Base-by-base conservation (phyloP, 2,888 invertebrate genomes). In the Ctena decussata region DNA sequence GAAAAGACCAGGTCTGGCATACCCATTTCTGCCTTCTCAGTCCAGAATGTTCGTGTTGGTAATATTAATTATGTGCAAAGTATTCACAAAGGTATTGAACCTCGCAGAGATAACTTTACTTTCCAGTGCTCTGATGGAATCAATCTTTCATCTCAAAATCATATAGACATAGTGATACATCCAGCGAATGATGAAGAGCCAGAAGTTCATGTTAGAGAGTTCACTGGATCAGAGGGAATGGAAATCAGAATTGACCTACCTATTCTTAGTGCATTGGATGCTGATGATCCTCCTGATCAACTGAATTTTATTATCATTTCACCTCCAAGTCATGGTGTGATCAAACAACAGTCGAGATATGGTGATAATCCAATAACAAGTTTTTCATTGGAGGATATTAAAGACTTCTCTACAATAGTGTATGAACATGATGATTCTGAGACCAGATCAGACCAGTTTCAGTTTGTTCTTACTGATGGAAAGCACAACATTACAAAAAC, bases 351-450 rank as follows among this genome's bases (percentile, higher is more conserved):
- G 79, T 89, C 90, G 21, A 91, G 90, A 0, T 92, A 90, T 12
- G 96, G 95, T 6, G 93, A 93, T 39, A 89, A 91, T 65, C 91
- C 91, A 35, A 90, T 95, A 15, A 88, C 90, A 18, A 92, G 89
- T 70, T 96, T 96, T 84, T 94, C 93, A 0, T 87, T 95, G 57
- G 93, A 93, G 32, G 95, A 95, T 80, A 94, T 96, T 44, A 88
- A 90, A 35, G 88, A 89, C 32, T 93, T 91, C 11, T 94, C 94
- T 5, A 94, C 93, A 46, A 94, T 96, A 70, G 93, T 93, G 30
- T 96, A 96, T 90, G 93, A 94, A 75, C 96, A 96, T 86, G 96
- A 96, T 88, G 94, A 95, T 84, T 93, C 94, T 12, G 96, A 96
- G 86, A 95, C 95, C 1, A 91, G 86, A 0, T 77, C 91, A 18